A percentile compares a stretch with the other conserved stretches of the same genome.
Conservation (phyloP, 2,113 vertebrate species). For the Sebastes schlegelii region DNA sequence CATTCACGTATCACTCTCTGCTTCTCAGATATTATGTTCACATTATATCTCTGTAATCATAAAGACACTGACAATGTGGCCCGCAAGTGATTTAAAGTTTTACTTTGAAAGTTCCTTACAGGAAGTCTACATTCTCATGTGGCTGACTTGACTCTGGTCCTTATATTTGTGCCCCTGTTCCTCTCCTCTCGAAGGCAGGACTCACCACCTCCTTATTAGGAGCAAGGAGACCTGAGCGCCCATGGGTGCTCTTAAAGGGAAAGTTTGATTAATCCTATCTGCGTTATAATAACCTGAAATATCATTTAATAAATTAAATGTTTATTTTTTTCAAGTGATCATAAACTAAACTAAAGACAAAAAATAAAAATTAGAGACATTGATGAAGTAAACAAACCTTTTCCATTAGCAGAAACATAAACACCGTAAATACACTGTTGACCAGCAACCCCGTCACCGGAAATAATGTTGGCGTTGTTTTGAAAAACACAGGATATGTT, state of each 20-base stretch:
- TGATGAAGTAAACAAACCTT: too few species aligned
- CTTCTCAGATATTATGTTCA: not conserved
- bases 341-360: too few species aligned
- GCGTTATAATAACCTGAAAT: too few species aligned
- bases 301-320: too few species aligned
- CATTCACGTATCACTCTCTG: not conserved
- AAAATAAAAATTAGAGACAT: too few species aligned
- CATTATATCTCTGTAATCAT: not conserved
- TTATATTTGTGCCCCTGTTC: slow-evolving; percentile 33
- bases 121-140: not conserved
- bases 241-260: slow-evolving; percentile 51
- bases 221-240: slow-evolving; percentile 33
- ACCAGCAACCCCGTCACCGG: not conserved
- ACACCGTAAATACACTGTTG: not conserved
- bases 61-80: too few species aligned
- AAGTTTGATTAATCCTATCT: slow-evolving; percentile 3
- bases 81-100: not conserved
- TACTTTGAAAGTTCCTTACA: slow-evolving; percentile 35
- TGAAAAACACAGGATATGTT: too few species aligned
- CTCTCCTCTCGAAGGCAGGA: slow-evolving; percentile 50
- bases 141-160: slow-evolving; percentile 12
- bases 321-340: too few species aligned
- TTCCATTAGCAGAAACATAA: too few species aligned
- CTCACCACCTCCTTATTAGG: slow-evolving; percentile 68
- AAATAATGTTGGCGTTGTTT: too few species aligned